Percentiles rank a stretch among this genome's conserved stretches.
phyloP scores from a whole-genome alignment of 2,113 vertebrate species.

The Myotis lucifugus region DNA sequence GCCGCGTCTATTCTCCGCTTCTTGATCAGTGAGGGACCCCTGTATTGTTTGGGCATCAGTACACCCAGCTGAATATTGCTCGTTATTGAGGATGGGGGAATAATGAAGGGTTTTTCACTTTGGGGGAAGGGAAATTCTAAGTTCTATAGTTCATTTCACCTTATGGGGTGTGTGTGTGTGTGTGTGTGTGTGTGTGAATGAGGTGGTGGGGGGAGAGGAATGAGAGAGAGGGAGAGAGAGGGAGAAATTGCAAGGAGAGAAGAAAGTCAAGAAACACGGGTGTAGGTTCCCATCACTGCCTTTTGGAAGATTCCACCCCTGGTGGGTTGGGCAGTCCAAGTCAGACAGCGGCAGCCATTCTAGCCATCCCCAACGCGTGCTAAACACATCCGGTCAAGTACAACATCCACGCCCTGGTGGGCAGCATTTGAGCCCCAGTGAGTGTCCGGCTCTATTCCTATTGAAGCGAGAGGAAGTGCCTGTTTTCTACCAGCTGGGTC shows the following conservation, averaged over 20 bases:
- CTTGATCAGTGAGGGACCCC: not conserved
- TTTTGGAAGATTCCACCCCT: not conserved
- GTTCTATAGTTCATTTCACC: conserved; percentile 1
- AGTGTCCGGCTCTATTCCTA: not conserved
- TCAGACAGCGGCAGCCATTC: not conserved
- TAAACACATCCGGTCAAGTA: not conserved
- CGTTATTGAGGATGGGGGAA: not conserved
- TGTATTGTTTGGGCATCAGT: not conserved
- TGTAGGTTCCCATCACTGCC: not conserved
- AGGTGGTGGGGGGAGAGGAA: not conserved
- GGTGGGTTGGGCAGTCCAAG: not conserved
- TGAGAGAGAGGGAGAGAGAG: not conserved
- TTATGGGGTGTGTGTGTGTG: not conserved
- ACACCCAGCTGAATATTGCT: not conserved
- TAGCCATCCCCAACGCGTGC: not conserved
- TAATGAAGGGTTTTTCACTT: not conserved
- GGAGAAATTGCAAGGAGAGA: not conserved
- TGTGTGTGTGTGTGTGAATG: too few species aligned
- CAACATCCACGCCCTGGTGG: not conserved
- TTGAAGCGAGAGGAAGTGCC: not conserved
- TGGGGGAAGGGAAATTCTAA: not conserved
- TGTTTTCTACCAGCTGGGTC: not conserved
- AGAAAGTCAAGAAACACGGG: too few species aligned
- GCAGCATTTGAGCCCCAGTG: not conserved
- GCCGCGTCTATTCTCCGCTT: not conserved